Evolutionary conservation across 2,797 vertebrate genomes (phyloP).

Genomic region (Euthynnus affinis): DNA sequence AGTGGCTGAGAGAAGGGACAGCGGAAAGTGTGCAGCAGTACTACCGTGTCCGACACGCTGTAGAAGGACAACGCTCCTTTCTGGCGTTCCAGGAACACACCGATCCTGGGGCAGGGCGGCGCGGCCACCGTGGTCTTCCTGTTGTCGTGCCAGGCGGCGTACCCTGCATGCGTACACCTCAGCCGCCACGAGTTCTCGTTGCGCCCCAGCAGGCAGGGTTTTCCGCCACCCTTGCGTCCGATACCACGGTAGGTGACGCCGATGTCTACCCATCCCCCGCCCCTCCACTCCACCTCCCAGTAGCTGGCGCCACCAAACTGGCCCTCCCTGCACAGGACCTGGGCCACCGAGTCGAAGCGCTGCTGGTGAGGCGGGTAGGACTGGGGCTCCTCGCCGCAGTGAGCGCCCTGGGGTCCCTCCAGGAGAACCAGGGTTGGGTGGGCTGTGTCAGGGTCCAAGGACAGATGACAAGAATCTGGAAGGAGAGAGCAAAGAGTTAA

Average conservation of each 20-base stretch:
- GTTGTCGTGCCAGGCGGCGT: constrained; percentile 85
- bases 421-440: constrained; percentile 79
- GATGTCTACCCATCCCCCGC: constrained; percentile 79
- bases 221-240: constrained; percentile 81
- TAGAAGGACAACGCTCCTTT: constrained; percentile 83
- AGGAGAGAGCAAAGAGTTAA: not conserved
- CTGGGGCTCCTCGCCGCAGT: constrained; percentile 81
- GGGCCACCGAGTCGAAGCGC: constrained; percentile 80
- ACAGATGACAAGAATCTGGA: constrained; percentile 69
- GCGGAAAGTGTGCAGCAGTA: constrained; percentile 83
- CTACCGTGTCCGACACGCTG: constrained; percentile 76
- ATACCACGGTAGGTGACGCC: constrained; percentile 79
- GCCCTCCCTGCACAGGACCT: constrained; percentile 79
- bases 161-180: constrained; percentile 80
- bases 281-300: constrained; percentile 85
- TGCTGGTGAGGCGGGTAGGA: constrained; percentile 72
- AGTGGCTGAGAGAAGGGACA: constrained; percentile 81
- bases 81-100: constrained; percentile 82
- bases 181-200: constrained; percentile 85
- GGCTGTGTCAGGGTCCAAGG: constrained; percentile 76
- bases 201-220: constrained; percentile 82
- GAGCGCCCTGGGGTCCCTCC: constrained; percentile 70
- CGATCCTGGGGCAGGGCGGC: constrained; percentile 79
- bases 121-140: constrained; percentile 81
- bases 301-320: constrained; percentile 76